phyloP scores from a whole-genome alignment of 2,113 vertebrate species.

The Tor tambroides region DNA sequence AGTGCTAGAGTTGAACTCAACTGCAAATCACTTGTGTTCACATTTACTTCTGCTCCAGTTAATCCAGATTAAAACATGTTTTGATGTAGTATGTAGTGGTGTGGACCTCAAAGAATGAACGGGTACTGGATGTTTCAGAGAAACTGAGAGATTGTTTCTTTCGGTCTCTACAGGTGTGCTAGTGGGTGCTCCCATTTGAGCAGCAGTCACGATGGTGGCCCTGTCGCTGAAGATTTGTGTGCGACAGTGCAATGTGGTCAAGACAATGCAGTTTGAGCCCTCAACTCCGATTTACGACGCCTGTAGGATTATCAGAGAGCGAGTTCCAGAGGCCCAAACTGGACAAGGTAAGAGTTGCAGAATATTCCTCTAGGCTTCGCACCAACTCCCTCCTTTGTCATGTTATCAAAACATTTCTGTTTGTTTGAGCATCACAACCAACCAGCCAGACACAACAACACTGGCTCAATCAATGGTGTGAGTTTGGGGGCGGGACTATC shows the following conservation, averaged over 20 bases:
- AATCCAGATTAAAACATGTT: not conserved
- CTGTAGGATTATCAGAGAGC: constrained; percentile 91
- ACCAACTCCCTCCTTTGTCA: not conserved
- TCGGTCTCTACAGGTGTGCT: constrained; percentile 65
- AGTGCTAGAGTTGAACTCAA: constrained; percentile 17
- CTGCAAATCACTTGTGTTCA: constrained; percentile 11
- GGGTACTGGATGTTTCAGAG: not conserved
- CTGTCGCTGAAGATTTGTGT: constrained; percentile 98
- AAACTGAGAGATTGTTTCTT: not conserved
- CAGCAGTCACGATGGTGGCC: constrained; percentile 87
- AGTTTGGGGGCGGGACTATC: not conserved
- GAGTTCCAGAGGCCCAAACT: constrained; percentile 92
- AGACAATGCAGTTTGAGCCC: constrained; percentile 98
- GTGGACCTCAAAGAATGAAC: not conserved
- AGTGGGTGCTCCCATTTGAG: constrained; percentile 56
- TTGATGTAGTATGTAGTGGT: not conserved
- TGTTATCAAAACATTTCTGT: not conserved
- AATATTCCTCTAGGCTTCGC: not conserved
- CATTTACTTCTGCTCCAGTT: constrained; percentile 15
- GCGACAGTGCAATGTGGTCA: constrained; percentile 98
- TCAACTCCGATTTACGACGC: constrained; percentile 95
- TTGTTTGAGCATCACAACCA: not conserved
- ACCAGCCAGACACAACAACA: not conserved
- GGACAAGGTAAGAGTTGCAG: constrained; percentile 84
- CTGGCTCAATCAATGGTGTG: not conserved